Conservation (phyloP, 2,888 invertebrate species). For the Andrena dorsata region DNA sequence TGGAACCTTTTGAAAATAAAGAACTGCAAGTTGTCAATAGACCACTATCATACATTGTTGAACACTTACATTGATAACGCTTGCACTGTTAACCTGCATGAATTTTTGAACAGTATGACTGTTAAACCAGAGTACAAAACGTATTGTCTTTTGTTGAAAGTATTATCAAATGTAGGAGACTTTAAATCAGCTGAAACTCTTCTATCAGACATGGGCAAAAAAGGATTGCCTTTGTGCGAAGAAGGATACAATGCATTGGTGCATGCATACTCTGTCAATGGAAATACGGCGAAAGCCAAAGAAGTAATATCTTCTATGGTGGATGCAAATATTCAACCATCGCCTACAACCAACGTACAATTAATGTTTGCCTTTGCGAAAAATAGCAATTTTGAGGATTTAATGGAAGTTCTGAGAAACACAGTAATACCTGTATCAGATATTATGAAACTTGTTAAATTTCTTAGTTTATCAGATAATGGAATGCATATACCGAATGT, state of each 20-base stretch:
- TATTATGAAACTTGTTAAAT: conserved; percentile 86
- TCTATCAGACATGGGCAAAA: conserved; percentile 87
- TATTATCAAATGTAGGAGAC: conserved; percentile 86
- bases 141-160: conserved; percentile 87
- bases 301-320: conserved; percentile 87
- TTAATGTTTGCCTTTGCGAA: conserved; percentile 86
- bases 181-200: conserved; percentile 87
- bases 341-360: conserved; percentile 86
- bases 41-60: conserved; percentile 87
- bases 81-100: conserved; percentile 83
- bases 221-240: conserved; percentile 86
- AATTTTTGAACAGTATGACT: conserved; percentile 86
- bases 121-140: conserved; percentile 86
- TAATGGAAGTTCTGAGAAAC: conserved; percentile 83
- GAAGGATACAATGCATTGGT: conserved; percentile 88
- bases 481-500: conserved; percentile 83
- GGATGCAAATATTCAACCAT: conserved; percentile 86
- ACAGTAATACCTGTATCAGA: conserved; percentile 78
- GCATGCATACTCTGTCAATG: conserved; percentile 85
- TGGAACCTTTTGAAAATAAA: conserved; percentile 86
- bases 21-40: conserved; percentile 84
- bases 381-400: conserved; percentile 83
- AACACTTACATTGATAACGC: conserved; percentile 88
- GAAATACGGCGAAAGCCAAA: conserved; percentile 85
- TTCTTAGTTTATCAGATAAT: conserved; percentile 80